These are phyloP conservation scores for Ascaphus truei DNA, from an alignment of 2,113 vertebrate species.

Conservation along the genomic window DNA sequence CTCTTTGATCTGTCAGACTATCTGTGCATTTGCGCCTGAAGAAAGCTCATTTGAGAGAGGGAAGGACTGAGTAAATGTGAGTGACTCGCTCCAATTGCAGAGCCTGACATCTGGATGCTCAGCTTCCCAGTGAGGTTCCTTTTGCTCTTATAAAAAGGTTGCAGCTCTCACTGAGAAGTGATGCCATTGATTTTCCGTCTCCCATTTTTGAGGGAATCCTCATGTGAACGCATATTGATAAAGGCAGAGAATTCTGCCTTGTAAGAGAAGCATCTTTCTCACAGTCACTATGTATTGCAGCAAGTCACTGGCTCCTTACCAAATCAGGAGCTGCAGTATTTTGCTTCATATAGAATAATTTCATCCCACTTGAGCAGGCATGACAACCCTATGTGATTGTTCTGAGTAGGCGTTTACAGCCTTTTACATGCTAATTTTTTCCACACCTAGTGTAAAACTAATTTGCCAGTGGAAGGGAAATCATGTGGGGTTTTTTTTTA, in stretches of 20 bases:
- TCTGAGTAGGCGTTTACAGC: slow-evolving; percentile 68
- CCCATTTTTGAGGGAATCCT: slow-evolving; percentile 45
- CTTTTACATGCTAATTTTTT: slow-evolving; percentile 67
- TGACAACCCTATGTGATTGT: slow-evolving; percentile 68
- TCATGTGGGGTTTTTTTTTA: slow-evolving; percentile 44
- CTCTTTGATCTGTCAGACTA: neutral
- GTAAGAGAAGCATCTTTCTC: slow-evolving; percentile 49
- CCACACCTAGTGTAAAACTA: slow-evolving; percentile 59
- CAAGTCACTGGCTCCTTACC: slow-evolving; percentile 70
- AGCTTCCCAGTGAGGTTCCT: neutral
- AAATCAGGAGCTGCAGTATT: slow-evolving; percentile 70
- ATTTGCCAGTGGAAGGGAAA: slow-evolving; percentile 50
- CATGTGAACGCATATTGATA: slow-evolving; percentile 52
- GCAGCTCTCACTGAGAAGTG: slow-evolving; percentile 21
- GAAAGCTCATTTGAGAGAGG: neutral
- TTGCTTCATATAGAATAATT: slow-evolving; percentile 63
- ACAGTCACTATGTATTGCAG: slow-evolving; percentile 68
- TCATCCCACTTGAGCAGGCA: slow-evolving; percentile 65
- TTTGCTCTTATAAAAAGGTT: slow-evolving; percentile 29
- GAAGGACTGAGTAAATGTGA: neutral
- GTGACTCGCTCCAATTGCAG: neutral
- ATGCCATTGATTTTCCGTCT: slow-evolving; percentile 35
- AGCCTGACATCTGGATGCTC: neutral
- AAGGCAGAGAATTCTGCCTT: slow-evolving; percentile 53
- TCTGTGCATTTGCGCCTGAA: neutral